Evolutionary conservation across 2,888 invertebrate species (phyloP).

Genomic region (Pandemis heparana): DNA sequence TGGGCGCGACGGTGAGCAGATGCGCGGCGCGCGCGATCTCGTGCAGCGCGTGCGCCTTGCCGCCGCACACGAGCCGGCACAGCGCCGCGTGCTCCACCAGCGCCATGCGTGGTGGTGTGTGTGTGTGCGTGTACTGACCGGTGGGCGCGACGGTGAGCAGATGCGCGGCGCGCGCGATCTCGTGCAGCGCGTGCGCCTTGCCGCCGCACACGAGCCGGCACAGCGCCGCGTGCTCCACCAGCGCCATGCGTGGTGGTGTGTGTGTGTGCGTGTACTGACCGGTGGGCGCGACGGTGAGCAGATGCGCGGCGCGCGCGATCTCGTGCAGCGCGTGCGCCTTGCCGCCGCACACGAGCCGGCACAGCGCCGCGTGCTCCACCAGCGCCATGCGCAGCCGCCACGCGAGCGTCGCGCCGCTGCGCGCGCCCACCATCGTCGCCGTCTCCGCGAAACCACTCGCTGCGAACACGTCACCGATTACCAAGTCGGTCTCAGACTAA

Average conservation of each 20-base stretch:
- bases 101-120: conserved; percentile 89
- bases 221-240: conserved; percentile 98
- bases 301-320: conserved; percentile 81
- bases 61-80: conserved; percentile 98
- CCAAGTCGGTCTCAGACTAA: too few species aligned
- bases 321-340: conserved; percentile 96
- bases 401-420: conserved; percentile 78
- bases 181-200: conserved; percentile 95
- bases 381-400: conserved; percentile 97
- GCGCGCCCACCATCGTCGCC: conserved; percentile 48
- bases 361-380: conserved; percentile 98
- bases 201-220: conserved; percentile 99
- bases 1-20: conserved; percentile 57
- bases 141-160: conserved; percentile 58
- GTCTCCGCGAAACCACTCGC: conserved; percentile 83
- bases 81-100: conserved; percentile 98
- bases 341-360: conserved; percentile 98
- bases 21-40: conserved; percentile 86
- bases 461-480: conserved; percentile 71
- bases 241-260: conserved; percentile 89
- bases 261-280: conserved; percentile 45
- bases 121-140: conserved; percentile 45
- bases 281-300: conserved; percentile 57
- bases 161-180: conserved; percentile 84
- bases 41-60: conserved; percentile 96